Evolutionary conservation across 2,888 invertebrate species (phyloP).

Genomic region (Hybos culiciformis): DNA sequence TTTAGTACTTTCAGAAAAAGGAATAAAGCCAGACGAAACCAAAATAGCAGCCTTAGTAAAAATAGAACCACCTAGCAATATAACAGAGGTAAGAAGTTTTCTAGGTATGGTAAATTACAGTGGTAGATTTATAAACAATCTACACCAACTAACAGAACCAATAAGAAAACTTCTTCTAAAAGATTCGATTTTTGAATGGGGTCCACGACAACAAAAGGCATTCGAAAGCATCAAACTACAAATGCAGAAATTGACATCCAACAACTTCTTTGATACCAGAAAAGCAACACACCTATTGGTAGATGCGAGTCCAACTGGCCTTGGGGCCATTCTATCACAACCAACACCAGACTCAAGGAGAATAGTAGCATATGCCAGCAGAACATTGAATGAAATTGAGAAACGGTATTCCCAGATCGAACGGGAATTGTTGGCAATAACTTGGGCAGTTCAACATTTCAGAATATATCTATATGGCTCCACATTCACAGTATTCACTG

Average conservation of each 20-base stretch:
- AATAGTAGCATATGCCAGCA: slow-evolving; percentile 2
- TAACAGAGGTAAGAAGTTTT: too few relatives aligned
- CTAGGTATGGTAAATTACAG: too few relatives aligned
- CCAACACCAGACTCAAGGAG: background rate
- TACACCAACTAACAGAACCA: too few relatives aligned
- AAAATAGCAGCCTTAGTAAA: too few relatives aligned
- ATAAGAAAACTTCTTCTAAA: too few relatives aligned
- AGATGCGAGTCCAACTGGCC: slow-evolving; percentile 5
- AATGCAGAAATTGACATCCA: background rate
- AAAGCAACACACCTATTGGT: slow-evolving; percentile 6
- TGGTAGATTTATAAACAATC: too few relatives aligned
- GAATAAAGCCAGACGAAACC: too few relatives aligned
- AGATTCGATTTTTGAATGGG: too few relatives aligned
- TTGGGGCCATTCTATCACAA: slow-evolving; percentile 3
- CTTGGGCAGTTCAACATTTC: slow-evolving; percentile 18
- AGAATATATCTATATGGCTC: slow-evolving; percentile 27
- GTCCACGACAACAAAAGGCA: slow-evolving; percentile 4
- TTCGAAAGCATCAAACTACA: background rate
- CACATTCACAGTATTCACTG: slow-evolving; percentile 21
- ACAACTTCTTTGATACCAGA: slow-evolving; percentile 1
- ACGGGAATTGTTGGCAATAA: slow-evolving; percentile 20
- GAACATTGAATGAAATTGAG: slow-evolving; percentile 4
- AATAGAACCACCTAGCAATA: too few relatives aligned
- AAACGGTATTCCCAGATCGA: slow-evolving; percentile 17
- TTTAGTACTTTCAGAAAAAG: too few relatives aligned